phyloP scores from a whole-genome alignment of 2,113 vertebrate genomes.

The Etia nguti region DNA sequence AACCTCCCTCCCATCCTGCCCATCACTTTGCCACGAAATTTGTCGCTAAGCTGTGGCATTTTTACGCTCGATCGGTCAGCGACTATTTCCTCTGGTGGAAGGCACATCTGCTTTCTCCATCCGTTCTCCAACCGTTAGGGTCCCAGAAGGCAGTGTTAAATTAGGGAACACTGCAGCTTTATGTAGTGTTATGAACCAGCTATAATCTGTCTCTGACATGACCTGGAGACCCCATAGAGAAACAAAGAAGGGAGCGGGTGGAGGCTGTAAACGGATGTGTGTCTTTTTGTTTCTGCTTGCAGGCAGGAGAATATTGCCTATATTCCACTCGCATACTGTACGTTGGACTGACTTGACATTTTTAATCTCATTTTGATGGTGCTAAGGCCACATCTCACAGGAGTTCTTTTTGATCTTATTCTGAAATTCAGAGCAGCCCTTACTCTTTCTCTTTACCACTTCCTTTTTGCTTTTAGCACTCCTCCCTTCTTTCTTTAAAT shows the following conservation, averaged over 20 bases:
- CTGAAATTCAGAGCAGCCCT: conserved; percentile 45
- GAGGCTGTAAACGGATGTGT: not conserved
- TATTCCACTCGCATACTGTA: conserved; percentile 30
- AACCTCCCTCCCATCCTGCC: not conserved
- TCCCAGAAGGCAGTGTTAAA: conserved; percentile 58
- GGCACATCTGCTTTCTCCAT: conserved; percentile 71
- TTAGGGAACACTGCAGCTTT: conserved; percentile 55
- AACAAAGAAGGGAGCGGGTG: not conserved
- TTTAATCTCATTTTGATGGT: conserved; percentile 47
- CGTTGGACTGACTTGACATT: conserved; percentile 32
- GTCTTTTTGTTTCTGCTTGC: conserved; percentile 19
- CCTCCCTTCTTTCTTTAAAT: not conserved
- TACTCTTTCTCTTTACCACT: not conserved
- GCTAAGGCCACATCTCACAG: conserved; percentile 40
- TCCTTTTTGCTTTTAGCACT: not conserved
- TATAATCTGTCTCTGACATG: conserved; percentile 54
- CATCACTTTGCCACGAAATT: conserved; percentile 29
- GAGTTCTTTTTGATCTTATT: conserved; percentile 53
- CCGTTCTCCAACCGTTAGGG: conserved; percentile 30
- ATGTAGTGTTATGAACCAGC: conserved; percentile 30
- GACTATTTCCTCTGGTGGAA: conserved; percentile 55
- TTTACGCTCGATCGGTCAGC: conserved; percentile 33
- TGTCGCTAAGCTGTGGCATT: conserved; percentile 14
- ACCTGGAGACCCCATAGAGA: conserved; percentile 24
- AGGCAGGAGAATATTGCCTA: not conserved